These are phyloP conservation scores for Neopelma chrysocephalum DNA, from an alignment of 2,797 vertebrate species.

Conservation along the genomic window DNA sequence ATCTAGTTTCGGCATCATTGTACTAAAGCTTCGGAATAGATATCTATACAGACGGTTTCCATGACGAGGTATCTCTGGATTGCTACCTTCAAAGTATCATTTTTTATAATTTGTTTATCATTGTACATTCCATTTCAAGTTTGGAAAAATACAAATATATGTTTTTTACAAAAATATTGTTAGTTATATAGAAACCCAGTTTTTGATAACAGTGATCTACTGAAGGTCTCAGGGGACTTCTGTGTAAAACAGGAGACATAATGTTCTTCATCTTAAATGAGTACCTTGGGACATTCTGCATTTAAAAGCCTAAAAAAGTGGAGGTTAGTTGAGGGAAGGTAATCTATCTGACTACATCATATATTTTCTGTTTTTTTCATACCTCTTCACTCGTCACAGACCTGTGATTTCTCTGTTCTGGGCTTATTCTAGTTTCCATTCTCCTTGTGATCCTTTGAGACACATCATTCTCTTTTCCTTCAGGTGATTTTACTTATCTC, in stretches of 20 bases:
- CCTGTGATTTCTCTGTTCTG: background rate
- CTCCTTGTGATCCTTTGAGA: fast-evolving
- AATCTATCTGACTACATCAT: background rate
- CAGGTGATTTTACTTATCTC: background rate
- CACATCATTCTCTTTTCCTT: background rate
- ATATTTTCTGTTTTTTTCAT: background rate
- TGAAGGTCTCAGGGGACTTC: background rate
- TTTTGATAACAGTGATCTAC: background rate
- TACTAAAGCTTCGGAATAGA: background rate
- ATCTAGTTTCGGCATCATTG: background rate
- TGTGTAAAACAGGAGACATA: background rate
- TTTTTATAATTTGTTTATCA: background rate
- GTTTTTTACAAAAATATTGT: background rate
- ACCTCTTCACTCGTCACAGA: background rate
- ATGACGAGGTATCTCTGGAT: background rate
- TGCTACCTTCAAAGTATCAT: background rate
- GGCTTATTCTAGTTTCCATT: background rate
- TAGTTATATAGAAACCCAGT: background rate
- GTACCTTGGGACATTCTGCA: background rate
- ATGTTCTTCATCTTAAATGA: background rate
- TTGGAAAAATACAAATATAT: background rate
- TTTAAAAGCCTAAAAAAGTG: background rate
- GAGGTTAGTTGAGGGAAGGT: background rate
- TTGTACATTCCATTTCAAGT: background rate
- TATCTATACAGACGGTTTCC: background rate